Percentiles rank a stretch among this genome's conserved stretches.
These are phyloP conservation scores for Barnardius zonarius DNA, from an alignment of 2,113 vertebrate genomes.

Conservation along the genomic window DNA sequence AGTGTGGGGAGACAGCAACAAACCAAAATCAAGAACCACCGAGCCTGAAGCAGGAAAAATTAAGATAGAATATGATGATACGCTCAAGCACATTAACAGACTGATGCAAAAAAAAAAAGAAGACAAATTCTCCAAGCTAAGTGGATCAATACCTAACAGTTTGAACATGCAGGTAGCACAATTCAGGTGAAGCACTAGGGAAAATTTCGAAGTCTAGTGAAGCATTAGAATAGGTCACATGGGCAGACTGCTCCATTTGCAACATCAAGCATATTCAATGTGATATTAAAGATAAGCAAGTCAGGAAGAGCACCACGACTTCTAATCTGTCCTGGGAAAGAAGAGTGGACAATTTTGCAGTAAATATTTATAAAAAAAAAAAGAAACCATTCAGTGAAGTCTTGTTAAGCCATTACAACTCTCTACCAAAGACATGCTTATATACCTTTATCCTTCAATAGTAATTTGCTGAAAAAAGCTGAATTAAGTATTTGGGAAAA, in stretches of 20 bases:
- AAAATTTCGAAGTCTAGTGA: not conserved
- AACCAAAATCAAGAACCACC: not conserved
- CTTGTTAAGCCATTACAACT: not conserved
- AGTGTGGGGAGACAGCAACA: not conserved
- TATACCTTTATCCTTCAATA: not conserved
- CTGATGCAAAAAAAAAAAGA: not conserved
- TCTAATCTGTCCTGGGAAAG: not conserved
- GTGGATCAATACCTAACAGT: not conserved
- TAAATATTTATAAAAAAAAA: not conserved
- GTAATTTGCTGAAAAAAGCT: not conserved
- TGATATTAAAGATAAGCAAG: fast-evolving
- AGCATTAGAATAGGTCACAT: not conserved
- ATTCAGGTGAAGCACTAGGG: not conserved
- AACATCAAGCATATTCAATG: not conserved
- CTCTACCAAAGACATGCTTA: not conserved
- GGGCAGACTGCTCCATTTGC: not conserved
- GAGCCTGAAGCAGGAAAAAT: not conserved
- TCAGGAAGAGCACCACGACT: not conserved
- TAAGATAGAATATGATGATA: not conserved
- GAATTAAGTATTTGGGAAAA: not conserved
- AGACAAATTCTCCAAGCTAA: not conserved
- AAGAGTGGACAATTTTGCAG: not conserved
- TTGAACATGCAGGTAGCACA: not conserved
- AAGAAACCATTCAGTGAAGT: not conserved
- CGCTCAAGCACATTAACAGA: not conserved